These are phyloP conservation scores for Bostrychus sinensis DNA, from an alignment of 2,113 vertebrate genomes.

Conservation along the genomic window DNA sequence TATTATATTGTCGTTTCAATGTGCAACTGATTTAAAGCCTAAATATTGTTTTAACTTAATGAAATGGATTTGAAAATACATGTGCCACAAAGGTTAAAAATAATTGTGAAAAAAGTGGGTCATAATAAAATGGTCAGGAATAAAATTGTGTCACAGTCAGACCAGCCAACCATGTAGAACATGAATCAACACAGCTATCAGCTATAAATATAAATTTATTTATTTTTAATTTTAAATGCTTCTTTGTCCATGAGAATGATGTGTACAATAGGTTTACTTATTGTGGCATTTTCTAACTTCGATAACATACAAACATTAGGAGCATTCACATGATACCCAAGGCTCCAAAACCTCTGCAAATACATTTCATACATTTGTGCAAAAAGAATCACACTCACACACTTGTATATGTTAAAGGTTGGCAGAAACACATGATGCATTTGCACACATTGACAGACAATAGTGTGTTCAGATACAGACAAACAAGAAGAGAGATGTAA, in stretches of 20 bases:
- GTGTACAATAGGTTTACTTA: constrained; percentile 18
- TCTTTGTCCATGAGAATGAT: constrained; percentile 22
- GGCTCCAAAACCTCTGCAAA: constrained; percentile 25
- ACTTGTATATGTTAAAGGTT: constrained; percentile 26
- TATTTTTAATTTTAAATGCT: constrained; percentile 36
- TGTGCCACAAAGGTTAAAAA: no score
- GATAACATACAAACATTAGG: constrained; percentile 44
- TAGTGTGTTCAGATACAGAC: constrained; percentile 18
- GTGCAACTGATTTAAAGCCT: no score
- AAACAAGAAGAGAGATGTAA: constrained; percentile 21
- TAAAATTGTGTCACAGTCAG: no score
- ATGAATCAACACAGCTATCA: constrained; percentile 5
- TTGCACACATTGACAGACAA: constrained; percentile 24
- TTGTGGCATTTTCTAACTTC: constrained; percentile 20
- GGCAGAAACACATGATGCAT: constrained; percentile 26
- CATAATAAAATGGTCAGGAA: no score
- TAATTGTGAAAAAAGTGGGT: no score
- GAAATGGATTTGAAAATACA: no score
- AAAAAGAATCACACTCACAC: constrained; percentile 29
- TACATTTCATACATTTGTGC: constrained; percentile 37
- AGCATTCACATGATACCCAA: constrained; percentile 40
- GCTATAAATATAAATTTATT: constrained; percentile 74
- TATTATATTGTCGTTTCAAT: no score
- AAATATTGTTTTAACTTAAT: no score
- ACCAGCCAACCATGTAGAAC: neutral